Evolutionary conservation across 2,888 invertebrate species (phyloP).

Genomic region (Quadroppia sp.): DNA sequence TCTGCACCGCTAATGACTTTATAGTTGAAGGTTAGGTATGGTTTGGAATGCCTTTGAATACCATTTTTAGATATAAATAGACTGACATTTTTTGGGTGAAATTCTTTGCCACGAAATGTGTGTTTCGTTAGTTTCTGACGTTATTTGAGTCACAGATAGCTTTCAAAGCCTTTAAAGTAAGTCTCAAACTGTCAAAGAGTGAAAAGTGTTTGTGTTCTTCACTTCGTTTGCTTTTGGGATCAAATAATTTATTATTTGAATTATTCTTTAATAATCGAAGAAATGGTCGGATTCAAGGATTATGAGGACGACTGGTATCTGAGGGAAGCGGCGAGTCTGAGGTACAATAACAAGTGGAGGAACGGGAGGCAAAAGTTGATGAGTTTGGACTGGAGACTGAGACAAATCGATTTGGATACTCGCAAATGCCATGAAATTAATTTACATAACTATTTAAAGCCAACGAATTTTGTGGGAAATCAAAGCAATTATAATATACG

Average conservation of each 20-base stretch:
- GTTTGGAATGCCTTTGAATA: too few relatives aligned
- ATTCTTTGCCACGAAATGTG: too few relatives aligned
- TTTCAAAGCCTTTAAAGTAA: too few relatives aligned
- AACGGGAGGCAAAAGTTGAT: not conserved
- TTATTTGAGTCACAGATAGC: too few relatives aligned
- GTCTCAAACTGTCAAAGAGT: too few relatives aligned
- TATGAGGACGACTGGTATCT: not conserved
- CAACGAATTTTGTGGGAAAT: not conserved
- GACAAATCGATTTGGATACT: not conserved
- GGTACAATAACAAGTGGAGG: not conserved
- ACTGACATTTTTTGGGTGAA: too few relatives aligned
- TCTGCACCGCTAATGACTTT: too few relatives aligned
- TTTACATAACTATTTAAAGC: not conserved
- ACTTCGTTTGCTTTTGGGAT: too few relatives aligned
- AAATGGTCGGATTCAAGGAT: constrained; percentile 1
- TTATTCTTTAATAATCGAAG: not conserved
- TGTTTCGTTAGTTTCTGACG: too few relatives aligned
- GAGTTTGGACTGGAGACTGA: not conserved
- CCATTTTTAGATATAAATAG: too few relatives aligned
- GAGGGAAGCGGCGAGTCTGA: not conserved
- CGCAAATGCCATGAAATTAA: not conserved
- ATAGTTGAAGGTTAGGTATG: too few relatives aligned
- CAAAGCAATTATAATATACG: not conserved
- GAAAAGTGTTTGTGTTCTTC: constrained; percentile 43
- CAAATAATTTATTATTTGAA: too few relatives aligned